Percentiles rank a stretch among this genome's conserved stretches.
phyloP scores from a whole-genome alignment of 53 echinoderm and acorn worm genomes.

The Paelopatides confundens region DNA sequence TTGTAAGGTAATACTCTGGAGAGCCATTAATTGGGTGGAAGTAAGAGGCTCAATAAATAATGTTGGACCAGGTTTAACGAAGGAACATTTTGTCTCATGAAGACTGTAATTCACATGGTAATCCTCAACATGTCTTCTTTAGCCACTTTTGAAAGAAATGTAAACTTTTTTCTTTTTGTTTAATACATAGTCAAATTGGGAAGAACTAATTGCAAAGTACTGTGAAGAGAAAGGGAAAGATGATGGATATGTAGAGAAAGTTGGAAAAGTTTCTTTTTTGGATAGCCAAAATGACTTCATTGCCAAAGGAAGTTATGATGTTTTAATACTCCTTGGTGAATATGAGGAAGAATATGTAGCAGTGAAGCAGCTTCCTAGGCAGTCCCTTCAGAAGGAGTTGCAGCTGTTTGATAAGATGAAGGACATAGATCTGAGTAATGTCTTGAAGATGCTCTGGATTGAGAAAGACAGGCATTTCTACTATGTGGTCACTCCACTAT shows the following conservation, averaged over 20 bases:
- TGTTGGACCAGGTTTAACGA: no score
- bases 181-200: neutral
- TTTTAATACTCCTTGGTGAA: neutral
- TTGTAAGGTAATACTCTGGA: no score
- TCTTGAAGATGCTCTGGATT: constrained; percentile 16
- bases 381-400: neutral
- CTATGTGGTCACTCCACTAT: constrained; percentile 15
- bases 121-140: no score
- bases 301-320: neutral
- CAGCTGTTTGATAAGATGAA: constrained; percentile 12
- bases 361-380: neutral
- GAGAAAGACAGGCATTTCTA: neutral
- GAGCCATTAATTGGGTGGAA: no score
- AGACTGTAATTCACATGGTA: no score
- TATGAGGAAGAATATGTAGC: constrained; percentile 1
- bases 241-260: neutral
- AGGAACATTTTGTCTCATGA: no score
- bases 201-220: neutral
- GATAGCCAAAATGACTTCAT: neutral
- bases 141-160: neutral
- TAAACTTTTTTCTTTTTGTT: neutral
- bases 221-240: neutral
- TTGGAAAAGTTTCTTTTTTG: neutral
- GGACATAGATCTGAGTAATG: neutral
- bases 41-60: no score